Evolutionary conservation across 2,888 invertebrate genomes (phyloP).

Genomic region (Rhagium mordax): DNA sequence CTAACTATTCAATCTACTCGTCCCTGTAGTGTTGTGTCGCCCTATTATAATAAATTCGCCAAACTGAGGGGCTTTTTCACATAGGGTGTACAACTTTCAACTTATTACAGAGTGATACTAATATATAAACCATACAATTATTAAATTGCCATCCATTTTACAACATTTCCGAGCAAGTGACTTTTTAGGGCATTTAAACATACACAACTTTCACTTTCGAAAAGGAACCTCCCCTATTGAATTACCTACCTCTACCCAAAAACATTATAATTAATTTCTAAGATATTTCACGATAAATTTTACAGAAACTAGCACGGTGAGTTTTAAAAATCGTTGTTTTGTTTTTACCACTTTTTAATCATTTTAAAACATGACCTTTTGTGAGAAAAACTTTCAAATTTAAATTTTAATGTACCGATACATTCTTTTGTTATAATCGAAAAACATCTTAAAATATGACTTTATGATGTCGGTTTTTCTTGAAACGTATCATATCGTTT

Average conservation of each 20-base stretch:
- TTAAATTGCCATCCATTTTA: background rate
- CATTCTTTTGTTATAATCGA: too few species aligned
- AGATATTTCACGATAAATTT: background rate
- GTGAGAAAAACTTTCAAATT: too few species aligned
- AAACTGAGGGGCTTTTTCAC: slow-evolving; percentile 31
- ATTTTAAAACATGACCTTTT: too few species aligned
- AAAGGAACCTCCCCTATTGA: background rate
- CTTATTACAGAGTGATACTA: background rate
- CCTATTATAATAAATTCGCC: slow-evolving; percentile 16
- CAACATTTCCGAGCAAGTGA: background rate
- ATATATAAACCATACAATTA: background rate
- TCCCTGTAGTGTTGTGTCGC: background rate
- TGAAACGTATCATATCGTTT: too few species aligned
- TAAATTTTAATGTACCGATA: too few species aligned
- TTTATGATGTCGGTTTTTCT: too few species aligned
- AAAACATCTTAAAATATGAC: too few species aligned
- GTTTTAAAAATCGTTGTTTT: background rate
- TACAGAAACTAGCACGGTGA: background rate
- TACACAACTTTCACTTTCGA: background rate
- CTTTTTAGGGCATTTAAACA: background rate
- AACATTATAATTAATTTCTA: background rate
- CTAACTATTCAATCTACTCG: slow-evolving; percentile 13
- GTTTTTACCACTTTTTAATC: too few species aligned
- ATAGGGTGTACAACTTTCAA: slow-evolving; percentile 22
- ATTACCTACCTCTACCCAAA: background rate